phyloP scores from a whole-genome alignment of 2,888 invertebrate species.

The Eristalis arbustorum region DNA sequence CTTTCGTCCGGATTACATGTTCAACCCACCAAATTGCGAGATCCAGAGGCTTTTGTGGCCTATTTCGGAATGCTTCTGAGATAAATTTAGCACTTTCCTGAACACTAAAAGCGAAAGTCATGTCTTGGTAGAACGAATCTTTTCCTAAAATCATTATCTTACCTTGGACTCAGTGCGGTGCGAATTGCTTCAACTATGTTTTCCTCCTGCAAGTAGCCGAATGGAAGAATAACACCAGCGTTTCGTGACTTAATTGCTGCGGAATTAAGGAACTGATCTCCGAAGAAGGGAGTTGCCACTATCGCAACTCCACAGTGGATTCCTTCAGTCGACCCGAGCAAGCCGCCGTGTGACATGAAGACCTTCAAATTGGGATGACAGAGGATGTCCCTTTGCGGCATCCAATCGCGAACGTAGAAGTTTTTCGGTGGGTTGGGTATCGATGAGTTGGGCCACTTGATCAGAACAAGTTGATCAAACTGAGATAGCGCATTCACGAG shows the following conservation, averaged over 20 bases:
- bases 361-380: slow-evolving; percentile 86
- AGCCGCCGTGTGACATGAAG: slow-evolving; percentile 87
- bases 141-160: not conserved
- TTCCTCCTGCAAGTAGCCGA: slow-evolving; percentile 80
- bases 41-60: slow-evolving; percentile 81
- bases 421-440: slow-evolving; percentile 83
- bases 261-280: slow-evolving; percentile 84
- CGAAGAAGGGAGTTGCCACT: slow-evolving; percentile 84
- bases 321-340: slow-evolving; percentile 85
- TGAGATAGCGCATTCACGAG: slow-evolving; percentile 82
- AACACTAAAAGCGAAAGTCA: not conserved
- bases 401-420: slow-evolving; percentile 84
- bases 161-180: slow-evolving; percentile 75
- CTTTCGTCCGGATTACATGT: slow-evolving; percentile 81
- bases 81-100: slow-evolving; percentile 77
- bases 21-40: slow-evolving; percentile 84
- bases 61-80: slow-evolving; percentile 80
- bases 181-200: slow-evolving; percentile 81
- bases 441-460: slow-evolving; percentile 85
- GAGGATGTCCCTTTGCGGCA: slow-evolving; percentile 86
- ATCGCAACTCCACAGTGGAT: slow-evolving; percentile 84
- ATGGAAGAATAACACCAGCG: slow-evolving; percentile 81
- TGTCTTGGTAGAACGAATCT: not conserved
- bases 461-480: slow-evolving; percentile 83
- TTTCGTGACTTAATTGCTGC: slow-evolving; percentile 81